Conservation (phyloP, 1,140 invertebrate genomes). For the Tetramorium simillimum region DNA sequence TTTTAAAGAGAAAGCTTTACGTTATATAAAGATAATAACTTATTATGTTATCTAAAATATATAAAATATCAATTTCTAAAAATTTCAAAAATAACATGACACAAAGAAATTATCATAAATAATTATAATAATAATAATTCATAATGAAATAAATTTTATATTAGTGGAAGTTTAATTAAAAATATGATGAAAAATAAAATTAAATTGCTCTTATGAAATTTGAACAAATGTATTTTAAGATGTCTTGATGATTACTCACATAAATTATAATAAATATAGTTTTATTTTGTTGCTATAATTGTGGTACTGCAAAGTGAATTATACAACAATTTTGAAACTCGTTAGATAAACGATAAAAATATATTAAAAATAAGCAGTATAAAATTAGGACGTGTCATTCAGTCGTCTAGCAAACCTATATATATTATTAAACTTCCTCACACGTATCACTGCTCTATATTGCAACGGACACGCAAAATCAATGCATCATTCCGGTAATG, state of each 20-base stretch:
- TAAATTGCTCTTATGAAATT: background rate
- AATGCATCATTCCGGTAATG: conserved; percentile 35
- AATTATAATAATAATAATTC: no score
- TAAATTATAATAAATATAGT: conserved; percentile 25
- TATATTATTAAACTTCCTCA: conserved; percentile 33
- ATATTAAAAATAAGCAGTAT: conserved; percentile 17
- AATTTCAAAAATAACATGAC: background rate
- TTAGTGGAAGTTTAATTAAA: background rate
- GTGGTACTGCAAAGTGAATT: background rate
- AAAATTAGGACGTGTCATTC: conserved; percentile 38
- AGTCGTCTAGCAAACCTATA: background rate
- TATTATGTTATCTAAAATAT: background rate
- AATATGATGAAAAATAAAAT: background rate
- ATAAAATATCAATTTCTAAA: background rate
- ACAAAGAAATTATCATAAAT: conserved; percentile 8
- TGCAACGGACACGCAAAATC: background rate
- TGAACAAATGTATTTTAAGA: background rate
- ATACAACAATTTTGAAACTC: conserved; percentile 6
- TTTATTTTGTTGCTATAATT: background rate
- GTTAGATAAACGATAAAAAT: background rate
- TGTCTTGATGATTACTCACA: background rate
- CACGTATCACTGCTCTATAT: background rate
- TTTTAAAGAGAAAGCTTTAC: background rate
- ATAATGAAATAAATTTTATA: conserved; percentile 3
- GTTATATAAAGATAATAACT: background rate